Evolutionary conservation across 2,113 vertebrate species (phyloP), one percentile per base, ranked within the genome.

Genomic region (Ammodytes dubius): DNA sequence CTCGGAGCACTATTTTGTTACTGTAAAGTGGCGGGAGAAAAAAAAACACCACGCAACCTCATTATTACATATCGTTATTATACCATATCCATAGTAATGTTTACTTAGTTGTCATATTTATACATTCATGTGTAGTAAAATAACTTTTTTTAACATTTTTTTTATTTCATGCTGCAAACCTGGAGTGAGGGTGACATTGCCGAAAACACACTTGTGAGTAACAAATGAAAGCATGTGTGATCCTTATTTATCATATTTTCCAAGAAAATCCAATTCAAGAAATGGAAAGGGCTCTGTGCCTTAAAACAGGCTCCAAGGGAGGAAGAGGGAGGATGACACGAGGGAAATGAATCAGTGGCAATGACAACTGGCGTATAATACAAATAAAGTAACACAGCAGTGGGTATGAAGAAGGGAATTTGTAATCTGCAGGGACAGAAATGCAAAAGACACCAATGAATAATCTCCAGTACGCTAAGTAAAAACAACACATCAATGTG

Each of bases 181-280:
- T 35, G 46, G 37, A 54, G 45, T 27, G 12, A 43, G 71, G 27
- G 69, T 15, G 69, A 46, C 43, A 39, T 71, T 46, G 64, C 56
- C 76, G 76, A 71, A 45, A 67, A 70, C n/a, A 37, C 14, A 47
- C 9, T 40, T 53, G 65, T 11, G 74, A 46, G 45, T 11, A 69
- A 52, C 49, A 71, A 71, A 68, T 43, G 7, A 59, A 47, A 79
- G 72, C 71, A 53, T 27, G 53, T 61, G 70, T 52, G 85, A 74
- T 81, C 27, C 1, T 67, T 66, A 15, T 61, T 82, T 69, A 92
- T 91, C 80, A 88, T 60, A 74, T 88, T 88, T 67, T 77, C 64
- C 45, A 61, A 61, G 70, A 74, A 27, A 85, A 90, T 89, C 47
- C 60, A 82, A 84, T 88, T 87, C 76, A 82, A 68, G 65, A 72